These are phyloP conservation scores for Ammodytes marinus DNA, from an alignment of 2,113 vertebrate species.

Conservation along the genomic window DNA sequence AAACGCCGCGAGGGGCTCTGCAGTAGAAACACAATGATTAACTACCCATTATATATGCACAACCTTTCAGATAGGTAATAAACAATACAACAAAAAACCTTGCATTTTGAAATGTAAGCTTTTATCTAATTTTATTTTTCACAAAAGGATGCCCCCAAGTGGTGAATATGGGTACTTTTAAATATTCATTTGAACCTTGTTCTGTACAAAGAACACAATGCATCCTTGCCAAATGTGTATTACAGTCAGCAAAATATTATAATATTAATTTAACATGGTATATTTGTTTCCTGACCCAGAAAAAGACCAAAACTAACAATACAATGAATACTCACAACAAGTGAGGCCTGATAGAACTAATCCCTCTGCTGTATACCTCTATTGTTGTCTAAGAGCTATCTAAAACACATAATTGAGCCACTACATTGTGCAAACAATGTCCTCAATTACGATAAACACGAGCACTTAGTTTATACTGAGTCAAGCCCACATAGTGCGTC, in stretches of 20 bases:
- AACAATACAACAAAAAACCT: not conserved
- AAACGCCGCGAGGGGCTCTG: slow-evolving; percentile 67
- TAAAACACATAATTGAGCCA: not conserved
- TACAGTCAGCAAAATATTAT: not conserved
- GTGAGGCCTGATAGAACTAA: not conserved
- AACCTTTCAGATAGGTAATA: not conserved
- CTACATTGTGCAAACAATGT: not conserved
- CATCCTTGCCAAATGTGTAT: not conserved
- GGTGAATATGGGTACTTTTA: not conserved
- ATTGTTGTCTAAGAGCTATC: not conserved
- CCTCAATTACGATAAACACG: not conserved
- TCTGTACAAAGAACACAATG: not conserved
- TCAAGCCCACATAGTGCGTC: not conserved
- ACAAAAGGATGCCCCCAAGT: slow-evolving; percentile 20
- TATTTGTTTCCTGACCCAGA: not conserved
- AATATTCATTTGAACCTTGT: not conserved
- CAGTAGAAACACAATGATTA: slow-evolving; percentile 30
- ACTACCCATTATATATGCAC: not conserved
- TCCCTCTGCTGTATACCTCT: not conserved
- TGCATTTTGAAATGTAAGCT: not conserved
- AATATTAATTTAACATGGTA: too few relatives aligned
- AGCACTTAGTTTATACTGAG: not conserved
- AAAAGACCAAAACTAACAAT: not conserved
- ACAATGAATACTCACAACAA: not conserved
- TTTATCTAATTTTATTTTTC: fast-evolving